Conservation (phyloP, 2,888 invertebrate genomes). For the Diplazon laetatorius region DNA sequence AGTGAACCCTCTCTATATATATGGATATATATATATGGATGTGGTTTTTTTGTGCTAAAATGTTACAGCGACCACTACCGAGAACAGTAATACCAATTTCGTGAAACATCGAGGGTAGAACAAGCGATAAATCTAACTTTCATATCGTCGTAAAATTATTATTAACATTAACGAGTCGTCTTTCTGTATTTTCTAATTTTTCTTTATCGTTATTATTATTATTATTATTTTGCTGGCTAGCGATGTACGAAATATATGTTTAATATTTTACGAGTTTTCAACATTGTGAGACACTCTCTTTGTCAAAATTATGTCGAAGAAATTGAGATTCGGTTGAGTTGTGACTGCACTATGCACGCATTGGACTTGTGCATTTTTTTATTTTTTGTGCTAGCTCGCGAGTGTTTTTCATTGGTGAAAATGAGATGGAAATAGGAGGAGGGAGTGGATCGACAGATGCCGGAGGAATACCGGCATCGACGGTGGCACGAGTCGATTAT, state of each 20-base stretch:
- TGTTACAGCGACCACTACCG: not conserved
- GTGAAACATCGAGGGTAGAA: slow-evolving; percentile 18
- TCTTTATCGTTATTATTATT: too few species aligned
- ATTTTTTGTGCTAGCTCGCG: too few species aligned
- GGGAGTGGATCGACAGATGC: not conserved
- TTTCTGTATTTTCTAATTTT: not conserved
- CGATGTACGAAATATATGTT: not conserved
- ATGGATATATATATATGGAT: not conserved
- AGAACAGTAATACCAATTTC: slow-evolving; percentile 7
- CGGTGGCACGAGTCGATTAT: not conserved
- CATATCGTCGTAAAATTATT: slow-evolving; percentile 31
- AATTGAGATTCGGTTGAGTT: not conserved
- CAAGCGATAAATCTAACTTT: slow-evolving; percentile 28
- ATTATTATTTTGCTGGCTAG: not conserved
- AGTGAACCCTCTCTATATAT: not conserved
- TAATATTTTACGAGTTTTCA: not conserved
- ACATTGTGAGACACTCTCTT: too few species aligned
- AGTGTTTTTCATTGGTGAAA: too few species aligned
- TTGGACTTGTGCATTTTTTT: too few species aligned
- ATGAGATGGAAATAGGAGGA: not conserved
- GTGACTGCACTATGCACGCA: too few species aligned
- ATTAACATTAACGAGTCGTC: not conserved
- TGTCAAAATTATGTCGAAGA: too few species aligned
- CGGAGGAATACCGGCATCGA: not conserved
- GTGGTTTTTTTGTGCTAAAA: too few species aligned